Conservation (phyloP, 1,140 invertebrate genomes). For the Cylas formicarius region DNA sequence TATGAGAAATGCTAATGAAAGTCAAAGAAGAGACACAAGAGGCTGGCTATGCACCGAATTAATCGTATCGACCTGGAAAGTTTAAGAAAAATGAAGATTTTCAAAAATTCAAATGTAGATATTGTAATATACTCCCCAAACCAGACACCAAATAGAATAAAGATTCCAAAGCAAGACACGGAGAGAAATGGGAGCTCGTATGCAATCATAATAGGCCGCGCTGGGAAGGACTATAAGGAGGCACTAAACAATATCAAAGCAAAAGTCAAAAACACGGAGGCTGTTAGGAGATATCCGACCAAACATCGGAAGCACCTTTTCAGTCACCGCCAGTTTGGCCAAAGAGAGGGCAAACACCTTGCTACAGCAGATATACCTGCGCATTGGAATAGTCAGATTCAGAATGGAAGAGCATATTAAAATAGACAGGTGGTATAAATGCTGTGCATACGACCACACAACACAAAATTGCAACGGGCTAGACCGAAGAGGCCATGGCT, state of each 20-base stretch:
- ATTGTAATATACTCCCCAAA: conserved; percentile 6
- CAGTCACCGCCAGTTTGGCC: too few relatives aligned
- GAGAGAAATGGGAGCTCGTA: conserved; percentile 2
- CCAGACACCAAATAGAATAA: not conserved
- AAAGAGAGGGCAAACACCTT: too few relatives aligned
- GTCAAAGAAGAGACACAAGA: conserved; percentile 6
- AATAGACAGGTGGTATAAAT: too few relatives aligned
- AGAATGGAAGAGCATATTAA: too few relatives aligned
- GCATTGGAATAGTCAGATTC: too few relatives aligned
- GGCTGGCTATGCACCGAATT: conserved; percentile 5
- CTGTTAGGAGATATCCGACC: too few relatives aligned
- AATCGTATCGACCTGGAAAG: not conserved
- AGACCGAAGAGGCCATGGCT: too few relatives aligned
- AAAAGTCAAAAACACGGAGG: not conserved
- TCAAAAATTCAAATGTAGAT: conserved; percentile 1
- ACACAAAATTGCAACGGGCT: too few relatives aligned
- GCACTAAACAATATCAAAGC: not conserved
- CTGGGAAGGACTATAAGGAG: conserved; percentile 4
- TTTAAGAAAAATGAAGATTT: conserved; percentile 11
- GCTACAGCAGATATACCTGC: too few relatives aligned
- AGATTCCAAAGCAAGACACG: not conserved
- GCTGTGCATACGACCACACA: too few relatives aligned
- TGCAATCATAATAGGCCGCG: not conserved
- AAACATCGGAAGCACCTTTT: too few relatives aligned
- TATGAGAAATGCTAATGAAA: not conserved